These are phyloP conservation scores for Chymomyza amoena DNA, from an alignment of 2,888 invertebrate species.

Conservation along the genomic window DNA sequence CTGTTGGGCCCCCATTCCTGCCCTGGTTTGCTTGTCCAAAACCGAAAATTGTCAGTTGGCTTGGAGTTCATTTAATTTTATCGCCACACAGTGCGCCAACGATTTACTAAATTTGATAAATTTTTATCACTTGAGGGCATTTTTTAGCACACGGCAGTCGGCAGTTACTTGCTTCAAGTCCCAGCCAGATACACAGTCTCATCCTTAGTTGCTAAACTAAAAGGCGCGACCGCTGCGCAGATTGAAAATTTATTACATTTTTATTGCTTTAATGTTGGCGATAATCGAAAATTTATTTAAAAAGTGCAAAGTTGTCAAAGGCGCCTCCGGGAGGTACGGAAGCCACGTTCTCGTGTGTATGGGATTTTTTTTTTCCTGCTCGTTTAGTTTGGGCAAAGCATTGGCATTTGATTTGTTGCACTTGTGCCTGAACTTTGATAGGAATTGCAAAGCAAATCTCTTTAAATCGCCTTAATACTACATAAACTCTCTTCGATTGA, in stretches of 20 bases:
- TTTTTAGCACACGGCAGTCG: conserved; percentile 30
- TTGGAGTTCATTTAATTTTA: conserved; percentile 59
- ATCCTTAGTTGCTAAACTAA: conserved; percentile 28
- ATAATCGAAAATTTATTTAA: conserved; percentile 75
- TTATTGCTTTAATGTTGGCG: conserved; percentile 73
- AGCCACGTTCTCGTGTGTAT: background rate
- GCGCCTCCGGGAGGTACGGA: conserved; percentile 27
- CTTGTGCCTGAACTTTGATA: conserved; percentile 17
- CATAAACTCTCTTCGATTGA: background rate
- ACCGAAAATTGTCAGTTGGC: conserved; percentile 8
- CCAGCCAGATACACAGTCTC: background rate
- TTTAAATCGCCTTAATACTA: background rate
- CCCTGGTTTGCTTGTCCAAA: background rate
- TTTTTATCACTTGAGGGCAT: conserved; percentile 43
- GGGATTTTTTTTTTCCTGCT: conserved; percentile 3
- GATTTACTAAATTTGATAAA: conserved; percentile 67
- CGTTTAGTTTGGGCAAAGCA: conserved; percentile 8
- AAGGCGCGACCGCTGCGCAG: conserved; percentile 42
- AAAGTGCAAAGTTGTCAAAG: conserved; percentile 57
- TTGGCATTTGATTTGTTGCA: conserved; percentile 49
- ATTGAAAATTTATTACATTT: conserved; percentile 75
- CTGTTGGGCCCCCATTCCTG: background rate
- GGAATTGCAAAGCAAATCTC: conserved; percentile 8
- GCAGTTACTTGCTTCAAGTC: conserved; percentile 9
- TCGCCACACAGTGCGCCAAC: conserved; percentile 37